Conservation (phyloP, 1,140 invertebrate genomes). For the Pantala flavescens region DNA sequence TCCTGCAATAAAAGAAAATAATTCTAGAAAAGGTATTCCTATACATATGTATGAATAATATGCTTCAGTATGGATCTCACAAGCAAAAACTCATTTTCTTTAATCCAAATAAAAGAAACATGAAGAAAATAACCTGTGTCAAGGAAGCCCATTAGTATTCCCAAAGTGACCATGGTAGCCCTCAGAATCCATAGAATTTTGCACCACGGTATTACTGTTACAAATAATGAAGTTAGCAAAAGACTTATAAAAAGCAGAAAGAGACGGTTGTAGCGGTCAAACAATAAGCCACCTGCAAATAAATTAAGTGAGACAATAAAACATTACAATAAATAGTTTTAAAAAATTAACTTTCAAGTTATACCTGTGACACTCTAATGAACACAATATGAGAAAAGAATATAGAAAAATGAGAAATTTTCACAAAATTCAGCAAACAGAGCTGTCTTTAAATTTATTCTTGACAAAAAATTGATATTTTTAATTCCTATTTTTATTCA, state of each 20-base stretch:
- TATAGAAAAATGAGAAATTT: no score
- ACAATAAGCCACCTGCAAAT: constrained; percentile 24
- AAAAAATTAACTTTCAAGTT: not conserved
- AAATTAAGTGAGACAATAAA: constrained; percentile 17
- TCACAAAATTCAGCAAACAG: no score
- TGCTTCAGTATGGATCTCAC: no score
- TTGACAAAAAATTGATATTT: no score
- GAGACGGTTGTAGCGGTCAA: constrained; percentile 26
- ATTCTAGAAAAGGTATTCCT: no score
- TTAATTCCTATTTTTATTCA: no score
- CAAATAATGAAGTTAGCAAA: constrained; percentile 20
- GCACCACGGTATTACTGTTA: constrained; percentile 25
- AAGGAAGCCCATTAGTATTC: constrained; percentile 34
- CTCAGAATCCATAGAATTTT: constrained; percentile 26
- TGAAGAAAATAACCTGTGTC: constrained; percentile 32
- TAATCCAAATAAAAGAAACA: not conserved
- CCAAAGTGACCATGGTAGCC: constrained; percentile 32
- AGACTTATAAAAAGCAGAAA: constrained; percentile 24
- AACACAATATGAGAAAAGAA: no score
- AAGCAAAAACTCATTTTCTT: constrained; percentile 2
- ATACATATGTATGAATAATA: no score
- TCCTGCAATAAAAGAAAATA: constrained; percentile 30
- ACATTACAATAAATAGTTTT: no score
- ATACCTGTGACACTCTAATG: no score
- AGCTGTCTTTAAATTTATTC: no score